phyloP scores from a whole-genome alignment of 2,797 vertebrate genomes.

The Clamator glandarius region DNA sequence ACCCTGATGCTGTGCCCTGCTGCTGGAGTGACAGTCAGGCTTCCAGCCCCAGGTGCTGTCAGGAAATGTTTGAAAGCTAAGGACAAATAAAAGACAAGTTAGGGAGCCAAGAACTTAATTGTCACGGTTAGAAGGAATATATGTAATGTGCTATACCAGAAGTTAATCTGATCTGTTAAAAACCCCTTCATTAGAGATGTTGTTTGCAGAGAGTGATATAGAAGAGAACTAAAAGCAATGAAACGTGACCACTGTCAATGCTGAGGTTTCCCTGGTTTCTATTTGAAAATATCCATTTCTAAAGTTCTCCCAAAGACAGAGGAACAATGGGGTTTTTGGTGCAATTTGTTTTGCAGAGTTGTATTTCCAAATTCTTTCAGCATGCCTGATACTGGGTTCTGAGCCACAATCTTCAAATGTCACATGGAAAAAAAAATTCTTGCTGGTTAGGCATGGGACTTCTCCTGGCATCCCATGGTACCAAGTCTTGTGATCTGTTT shows the following conservation, averaged over 20 bases:
- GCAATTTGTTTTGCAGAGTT: background rate
- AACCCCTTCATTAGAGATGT: too few species aligned
- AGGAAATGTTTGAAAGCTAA: too few species aligned
- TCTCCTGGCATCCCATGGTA: background rate
- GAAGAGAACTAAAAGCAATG: background rate
- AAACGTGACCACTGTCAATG: background rate
- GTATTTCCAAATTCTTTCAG: background rate
- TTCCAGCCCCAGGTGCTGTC: too few species aligned
- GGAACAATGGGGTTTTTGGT: background rate
- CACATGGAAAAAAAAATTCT: background rate
- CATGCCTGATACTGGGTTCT: background rate
- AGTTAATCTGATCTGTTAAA: too few species aligned
- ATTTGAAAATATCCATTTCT: background rate
- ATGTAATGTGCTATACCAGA: too few species aligned
- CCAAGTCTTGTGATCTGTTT: conserved; percentile 23
- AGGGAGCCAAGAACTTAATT: too few species aligned
- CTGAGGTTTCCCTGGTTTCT: background rate
- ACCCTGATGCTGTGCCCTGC: too few species aligned
- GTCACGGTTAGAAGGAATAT: too few species aligned
- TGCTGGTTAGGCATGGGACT: background rate
- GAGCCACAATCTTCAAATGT: background rate
- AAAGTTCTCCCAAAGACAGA: background rate
- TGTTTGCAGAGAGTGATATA: too few species aligned
- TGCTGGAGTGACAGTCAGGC: too few species aligned
- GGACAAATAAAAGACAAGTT: too few species aligned